Percentiles rank a stretch among this genome's conserved stretches.
phyloP scores from a whole-genome alignment of 2,888 invertebrate species.

The Meteorus cinctellus region DNA sequence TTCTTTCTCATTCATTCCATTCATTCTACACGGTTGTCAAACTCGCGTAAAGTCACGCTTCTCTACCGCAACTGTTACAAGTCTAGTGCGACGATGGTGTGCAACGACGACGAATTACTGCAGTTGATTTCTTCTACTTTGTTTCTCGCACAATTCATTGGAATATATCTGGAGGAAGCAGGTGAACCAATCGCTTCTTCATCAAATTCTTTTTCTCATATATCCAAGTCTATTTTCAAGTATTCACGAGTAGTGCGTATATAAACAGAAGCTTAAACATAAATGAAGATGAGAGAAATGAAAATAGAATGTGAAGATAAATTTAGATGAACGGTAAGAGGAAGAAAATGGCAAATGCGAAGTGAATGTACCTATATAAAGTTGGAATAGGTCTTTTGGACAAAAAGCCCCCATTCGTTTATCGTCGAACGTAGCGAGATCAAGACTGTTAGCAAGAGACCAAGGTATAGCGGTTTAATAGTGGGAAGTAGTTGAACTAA shows the following conservation, averaged over 20 bases:
- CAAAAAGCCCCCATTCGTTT: background rate
- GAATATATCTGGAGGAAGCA: background rate
- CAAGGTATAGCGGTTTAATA: background rate
- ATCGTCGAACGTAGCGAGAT: background rate
- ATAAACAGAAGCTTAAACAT: background rate
- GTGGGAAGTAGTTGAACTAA: conserved; percentile 7
- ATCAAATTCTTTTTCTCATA: background rate
- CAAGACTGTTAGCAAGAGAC: conserved; percentile 11
- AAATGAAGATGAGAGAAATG: background rate
- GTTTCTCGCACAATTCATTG: background rate
- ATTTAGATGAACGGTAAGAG: background rate
- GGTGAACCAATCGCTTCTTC: background rate
- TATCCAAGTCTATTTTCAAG: background rate
- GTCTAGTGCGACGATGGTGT: conserved; percentile 28
- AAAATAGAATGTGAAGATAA: background rate
- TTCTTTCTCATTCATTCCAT: conserved; percentile 36
- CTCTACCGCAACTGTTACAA: background rate
- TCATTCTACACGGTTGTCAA: conserved; percentile 32
- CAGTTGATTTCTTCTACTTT: background rate
- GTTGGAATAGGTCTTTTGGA: background rate
- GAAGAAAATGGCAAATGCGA: background rate
- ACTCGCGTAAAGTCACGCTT: conserved; percentile 39
- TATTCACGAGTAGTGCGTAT: background rate
- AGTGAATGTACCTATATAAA: background rate
- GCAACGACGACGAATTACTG: background rate